Conservation (phyloP, 2,113 vertebrate species). For the Lichenostomus cassidix region DNA sequence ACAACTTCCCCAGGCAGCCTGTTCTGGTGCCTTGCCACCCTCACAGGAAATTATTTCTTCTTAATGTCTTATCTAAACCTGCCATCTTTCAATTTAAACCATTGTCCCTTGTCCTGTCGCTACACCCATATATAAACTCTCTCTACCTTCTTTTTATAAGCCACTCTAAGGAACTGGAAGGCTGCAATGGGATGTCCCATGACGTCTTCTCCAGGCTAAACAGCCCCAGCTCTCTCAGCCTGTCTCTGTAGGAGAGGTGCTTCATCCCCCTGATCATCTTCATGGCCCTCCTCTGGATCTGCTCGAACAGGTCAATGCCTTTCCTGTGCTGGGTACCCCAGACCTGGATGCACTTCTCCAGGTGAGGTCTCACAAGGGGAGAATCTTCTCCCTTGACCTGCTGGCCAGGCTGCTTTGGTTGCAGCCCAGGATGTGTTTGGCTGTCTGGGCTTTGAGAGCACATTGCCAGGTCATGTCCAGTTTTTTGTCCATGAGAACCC, state of each 20-base stretch:
- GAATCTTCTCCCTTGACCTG: not conserved
- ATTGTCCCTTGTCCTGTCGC: not conserved
- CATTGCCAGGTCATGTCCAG: fast-evolving
- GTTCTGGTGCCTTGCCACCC: not conserved
- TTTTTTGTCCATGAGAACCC: not conserved
- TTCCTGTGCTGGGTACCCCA: not conserved
- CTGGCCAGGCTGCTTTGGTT: not conserved
- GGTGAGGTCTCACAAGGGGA: not conserved
- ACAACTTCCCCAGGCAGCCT: not conserved
- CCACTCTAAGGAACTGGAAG: not conserved
- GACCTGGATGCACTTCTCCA: not conserved
- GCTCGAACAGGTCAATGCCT: not conserved
- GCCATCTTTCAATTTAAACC: not conserved
- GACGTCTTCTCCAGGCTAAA: not conserved
- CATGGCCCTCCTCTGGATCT: not conserved
- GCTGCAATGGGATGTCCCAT: not conserved
- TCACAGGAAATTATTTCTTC: not conserved
- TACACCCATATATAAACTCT: not conserved
- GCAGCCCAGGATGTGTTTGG: not conserved
- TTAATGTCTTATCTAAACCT: not conserved
- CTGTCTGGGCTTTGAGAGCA: not conserved
- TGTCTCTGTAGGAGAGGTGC: not conserved
- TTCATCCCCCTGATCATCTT: not conserved
- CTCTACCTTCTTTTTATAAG: not conserved
- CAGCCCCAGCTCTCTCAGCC: not conserved